Evolutionary conservation across 1,140 invertebrate species (phyloP), one percentile per base, ranked within the genome.

Genomic region (Orius laevigatus): DNA sequence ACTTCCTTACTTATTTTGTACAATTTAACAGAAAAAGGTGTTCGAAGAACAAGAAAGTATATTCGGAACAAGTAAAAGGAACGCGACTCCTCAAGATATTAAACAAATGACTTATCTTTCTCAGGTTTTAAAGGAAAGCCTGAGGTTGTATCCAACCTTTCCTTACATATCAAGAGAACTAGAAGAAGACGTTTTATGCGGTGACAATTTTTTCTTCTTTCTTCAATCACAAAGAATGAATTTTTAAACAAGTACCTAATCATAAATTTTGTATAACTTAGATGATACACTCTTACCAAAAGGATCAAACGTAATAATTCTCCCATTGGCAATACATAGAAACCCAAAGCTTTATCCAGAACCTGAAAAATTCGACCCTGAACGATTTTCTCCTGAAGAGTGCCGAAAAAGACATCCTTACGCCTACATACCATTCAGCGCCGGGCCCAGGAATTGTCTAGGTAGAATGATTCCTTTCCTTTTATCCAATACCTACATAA

Each of bases 321-420:
- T 52, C 11, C 55, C 59, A 3, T 63, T 63, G 20, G 56, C 60
- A 34, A 58, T 76, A n/a, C 75, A 81, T 54, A 62, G 70, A 12
- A 64, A 71, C 54, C 63, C 67, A 25, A 58, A 70, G 47, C 59
- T 66, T 40, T 80, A 66, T 59, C 65, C 69, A 8, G 66, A 79
- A 53, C 76, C 78, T 4, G 65, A 76, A 9, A 61, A 46, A 16
- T 81, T 77, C 57, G 63, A 77, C 60, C 79, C 78, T 0, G 74
- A 79, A 33, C 60, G 75, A 53, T 80, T 80, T 60, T 55, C 71
- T 12, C 65, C 68, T 0, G 72, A 76, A 52, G 65, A 70, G 49
- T 40, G 54, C n/a, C 44, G 55, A 6, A 56, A 56, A 19, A 55
- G 72, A 25, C 69, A 64, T 55, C 65, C 57, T 0, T 68, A 62